Conservation (phyloP, 1,140 invertebrate species). For the Drosophila nikananu region DNA sequence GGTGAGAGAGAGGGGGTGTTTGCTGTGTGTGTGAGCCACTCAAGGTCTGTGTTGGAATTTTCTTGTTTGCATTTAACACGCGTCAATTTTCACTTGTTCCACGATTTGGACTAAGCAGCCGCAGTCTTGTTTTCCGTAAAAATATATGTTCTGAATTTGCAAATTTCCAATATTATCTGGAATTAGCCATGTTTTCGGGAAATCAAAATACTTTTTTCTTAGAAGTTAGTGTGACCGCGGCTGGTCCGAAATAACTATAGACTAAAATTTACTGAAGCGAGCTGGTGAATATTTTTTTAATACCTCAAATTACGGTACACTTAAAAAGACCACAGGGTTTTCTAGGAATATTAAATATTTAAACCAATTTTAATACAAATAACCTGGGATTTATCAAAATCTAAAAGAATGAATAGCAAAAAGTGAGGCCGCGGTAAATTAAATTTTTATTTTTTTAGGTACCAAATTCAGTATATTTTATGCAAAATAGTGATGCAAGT, state of each 20-base stretch:
- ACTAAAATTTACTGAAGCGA: background rate
- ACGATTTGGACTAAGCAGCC: conserved; percentile 11
- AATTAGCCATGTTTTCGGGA: conserved; percentile 66
- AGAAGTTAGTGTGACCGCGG: conserved; percentile 16
- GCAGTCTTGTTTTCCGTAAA: conserved; percentile 3
- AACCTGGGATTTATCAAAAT: background rate
- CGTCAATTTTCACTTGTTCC: conserved; percentile 22
- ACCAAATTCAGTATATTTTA: background rate
- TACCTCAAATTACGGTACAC: too few relatives aligned
- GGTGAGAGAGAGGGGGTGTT: conserved; percentile 27
- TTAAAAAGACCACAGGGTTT: too few relatives aligned
- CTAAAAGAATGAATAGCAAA: too few relatives aligned
- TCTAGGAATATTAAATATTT: too few relatives aligned
- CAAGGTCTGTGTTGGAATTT: conserved; percentile 83
- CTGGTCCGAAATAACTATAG: conserved; percentile 11
- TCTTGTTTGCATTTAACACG: conserved; percentile 45
- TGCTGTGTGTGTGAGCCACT: conserved; percentile 49
- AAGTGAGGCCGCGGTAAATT: background rate
- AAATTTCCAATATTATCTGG: conserved; percentile 22
- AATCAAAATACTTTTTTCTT: conserved; percentile 71
- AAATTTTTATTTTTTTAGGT: background rate
- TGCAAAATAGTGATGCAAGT: too few relatives aligned
- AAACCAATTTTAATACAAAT: background rate
- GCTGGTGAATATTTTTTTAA: background rate
- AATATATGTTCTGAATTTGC: conserved; percentile 13